Base-by-base conservation (phyloP, 1,140 invertebrate genomes). In the Apolygus lucorum region DNA sequence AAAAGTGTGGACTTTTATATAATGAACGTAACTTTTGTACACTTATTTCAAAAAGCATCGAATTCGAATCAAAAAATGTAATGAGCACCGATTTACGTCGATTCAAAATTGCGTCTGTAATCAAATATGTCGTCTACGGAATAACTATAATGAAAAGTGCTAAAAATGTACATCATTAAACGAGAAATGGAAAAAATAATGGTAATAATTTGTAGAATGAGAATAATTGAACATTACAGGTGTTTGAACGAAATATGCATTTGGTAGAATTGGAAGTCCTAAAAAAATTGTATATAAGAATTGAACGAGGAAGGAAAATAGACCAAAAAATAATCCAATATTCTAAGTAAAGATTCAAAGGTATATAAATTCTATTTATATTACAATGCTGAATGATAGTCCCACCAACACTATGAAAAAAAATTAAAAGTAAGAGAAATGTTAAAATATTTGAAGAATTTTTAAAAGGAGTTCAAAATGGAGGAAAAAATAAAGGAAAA, bases 401-500 rank as follows among this genome's bases (percentile, higher is more conserved):
- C 68, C 63, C 68, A 70, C 68, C 62, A 70, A 64, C 42, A 52
- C 62, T 65, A 70, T 65, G 59, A 28, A 63, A 52, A 34, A 29
- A 68, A 59, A 63, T 34, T 17, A 49, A 59, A 70, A 67, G 52
- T 27, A 25, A 64, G 34, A 64, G 54, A 28, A 67, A 70, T 70
- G 28, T 69, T 28, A 64, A 70, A 70, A 70, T 66, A 64, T 52
- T 52, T 42, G 42, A 59, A 70, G 49, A 70, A 64, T 54, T 66
- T 52, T 67, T 17, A 29, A 67, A 65, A 70, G 29, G 29, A 65
- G 49, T 26, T 64, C 29, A 59, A 70, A 67, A 67, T 67, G 22
- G 28, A 67, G 22, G 28, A 63, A 69, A 63, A 52, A 67, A 64
- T 64, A 8, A 59, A 62, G 8, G 27, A 49, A 64, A 64, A 26